Evolutionary conservation across 1,140 invertebrate genomes (phyloP).

Genomic region (Conus ventricosus): DNA sequence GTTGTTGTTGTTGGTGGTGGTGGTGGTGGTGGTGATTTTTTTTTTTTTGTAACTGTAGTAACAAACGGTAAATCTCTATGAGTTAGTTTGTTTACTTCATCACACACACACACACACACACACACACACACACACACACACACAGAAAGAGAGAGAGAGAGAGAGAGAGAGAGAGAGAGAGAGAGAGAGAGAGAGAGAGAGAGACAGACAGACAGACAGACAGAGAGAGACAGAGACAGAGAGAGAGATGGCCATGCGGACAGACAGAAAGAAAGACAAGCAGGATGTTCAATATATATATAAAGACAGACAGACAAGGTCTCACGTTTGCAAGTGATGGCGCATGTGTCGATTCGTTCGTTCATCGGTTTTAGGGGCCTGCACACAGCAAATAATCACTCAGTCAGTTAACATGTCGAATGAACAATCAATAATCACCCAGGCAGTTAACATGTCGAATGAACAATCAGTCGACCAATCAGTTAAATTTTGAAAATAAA

Average conservation of each 20-base stretch:
- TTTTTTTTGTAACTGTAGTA: too few relatives aligned
- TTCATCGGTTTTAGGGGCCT: constrained; percentile 7
- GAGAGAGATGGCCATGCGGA: background rate
- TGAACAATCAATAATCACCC: background rate
- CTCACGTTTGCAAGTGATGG: constrained; percentile 31
- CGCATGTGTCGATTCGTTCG: constrained; percentile 15
- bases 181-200: background rate
- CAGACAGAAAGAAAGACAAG: background rate
- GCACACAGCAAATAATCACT: background rate
- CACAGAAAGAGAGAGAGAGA: background rate
- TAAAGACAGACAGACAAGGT: background rate
- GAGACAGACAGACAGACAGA: background rate
- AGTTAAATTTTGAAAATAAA: background rate
- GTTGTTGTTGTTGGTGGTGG: too few relatives aligned
- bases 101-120: too few relatives aligned
- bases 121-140: too few relatives aligned
- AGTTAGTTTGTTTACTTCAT: too few relatives aligned
- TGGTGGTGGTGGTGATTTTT: too few relatives aligned
- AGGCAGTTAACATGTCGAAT: too few relatives aligned
- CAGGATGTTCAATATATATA: background rate
- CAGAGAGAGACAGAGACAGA: background rate
- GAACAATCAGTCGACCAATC: background rate
- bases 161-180: background rate
- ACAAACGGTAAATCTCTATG: too few relatives aligned
- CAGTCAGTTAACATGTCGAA: background rate